Conservation (phyloP, 2,797 vertebrate genomes). For the Coracias cyanogaster region DNA sequence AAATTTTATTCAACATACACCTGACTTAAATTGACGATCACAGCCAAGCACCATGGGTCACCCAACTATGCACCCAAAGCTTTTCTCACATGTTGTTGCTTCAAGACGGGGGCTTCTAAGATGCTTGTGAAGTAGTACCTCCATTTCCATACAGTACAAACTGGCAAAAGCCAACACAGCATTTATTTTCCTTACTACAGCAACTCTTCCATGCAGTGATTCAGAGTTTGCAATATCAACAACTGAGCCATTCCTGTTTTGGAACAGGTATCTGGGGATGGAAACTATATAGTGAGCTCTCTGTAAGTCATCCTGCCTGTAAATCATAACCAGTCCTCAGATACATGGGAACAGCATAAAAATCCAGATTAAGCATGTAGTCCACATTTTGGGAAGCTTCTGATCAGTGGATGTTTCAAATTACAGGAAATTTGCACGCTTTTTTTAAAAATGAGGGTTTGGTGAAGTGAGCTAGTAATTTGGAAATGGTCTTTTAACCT, state of each 20-base stretch:
- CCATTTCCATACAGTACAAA: neutral
- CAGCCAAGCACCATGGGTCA: rapidly evolving
- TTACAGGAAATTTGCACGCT: neutral
- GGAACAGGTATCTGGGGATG: neutral
- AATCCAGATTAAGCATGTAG: neutral
- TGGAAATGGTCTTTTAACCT: neutral
- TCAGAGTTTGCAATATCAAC: neutral
- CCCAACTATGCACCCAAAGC: rapidly evolving
- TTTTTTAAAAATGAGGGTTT: neutral
- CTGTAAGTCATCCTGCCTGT: neutral
- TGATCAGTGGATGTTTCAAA: neutral
- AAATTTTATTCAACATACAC: neutral
- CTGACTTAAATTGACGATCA: neutral
- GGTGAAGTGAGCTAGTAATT: neutral
- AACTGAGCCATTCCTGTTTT: neutral
- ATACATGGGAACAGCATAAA: neutral
- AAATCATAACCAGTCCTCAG: neutral
- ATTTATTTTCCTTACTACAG: neutral
- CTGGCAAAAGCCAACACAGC: neutral
- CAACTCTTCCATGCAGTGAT: neutral
- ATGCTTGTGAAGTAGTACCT: neutral
- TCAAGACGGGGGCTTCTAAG: neutral
- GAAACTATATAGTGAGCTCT: neutral
- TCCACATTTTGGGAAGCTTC: neutral
- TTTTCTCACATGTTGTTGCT: neutral